Base-by-base conservation (phyloP, 1,140 invertebrate genomes). In the Lordiphosa stackelbergi region DNA sequence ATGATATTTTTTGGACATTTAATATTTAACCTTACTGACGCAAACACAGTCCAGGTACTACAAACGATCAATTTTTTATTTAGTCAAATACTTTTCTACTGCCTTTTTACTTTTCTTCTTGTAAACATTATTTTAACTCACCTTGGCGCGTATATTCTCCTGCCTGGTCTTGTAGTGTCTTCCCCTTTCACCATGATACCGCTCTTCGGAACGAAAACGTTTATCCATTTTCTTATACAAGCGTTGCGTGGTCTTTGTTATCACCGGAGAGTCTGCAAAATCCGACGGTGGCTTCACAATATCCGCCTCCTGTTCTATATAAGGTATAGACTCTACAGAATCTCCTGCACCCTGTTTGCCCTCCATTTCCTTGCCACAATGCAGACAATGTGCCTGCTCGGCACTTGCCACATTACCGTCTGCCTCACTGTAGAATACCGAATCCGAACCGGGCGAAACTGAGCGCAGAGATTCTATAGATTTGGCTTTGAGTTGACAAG, bases 241-340 rank as follows among this genome's bases (percentile, higher is more conserved):
- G 24, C 93, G 86, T 40, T 87, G 85, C 0, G 85, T 86, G 41
- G 85, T 87, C 42, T 87, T 87, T 2, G 89, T 90, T 70, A 74
- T 92, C 53, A 92, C 92, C 1, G 94, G 94, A 0, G 94, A 95
- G 88, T 96, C 95, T 9, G 93, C 94, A 85, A 96, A 96, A 31
- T 94, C 94, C 11, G 94, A 95, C 5, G 95, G 95, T 2, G 95
- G 94, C 71, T 94, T 93, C 5, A 96, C 94, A 65, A 96, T 95
- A 70, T 95, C 93, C 65, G 91, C 91, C 37, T 78, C 85, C 49
- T 85, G 73, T 11, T 85, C 85, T 11, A 85, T 86, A 43, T 58
- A 79, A 7, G 85, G 78, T 46, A 87, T 73, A 5, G 87, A 87
- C 48, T 88, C 86, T 2, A 87, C 73, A 0, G 87, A 88, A 28